Base-by-base conservation (phyloP, 1,140 invertebrate genomes). In the Nephila pilipes region DNA sequence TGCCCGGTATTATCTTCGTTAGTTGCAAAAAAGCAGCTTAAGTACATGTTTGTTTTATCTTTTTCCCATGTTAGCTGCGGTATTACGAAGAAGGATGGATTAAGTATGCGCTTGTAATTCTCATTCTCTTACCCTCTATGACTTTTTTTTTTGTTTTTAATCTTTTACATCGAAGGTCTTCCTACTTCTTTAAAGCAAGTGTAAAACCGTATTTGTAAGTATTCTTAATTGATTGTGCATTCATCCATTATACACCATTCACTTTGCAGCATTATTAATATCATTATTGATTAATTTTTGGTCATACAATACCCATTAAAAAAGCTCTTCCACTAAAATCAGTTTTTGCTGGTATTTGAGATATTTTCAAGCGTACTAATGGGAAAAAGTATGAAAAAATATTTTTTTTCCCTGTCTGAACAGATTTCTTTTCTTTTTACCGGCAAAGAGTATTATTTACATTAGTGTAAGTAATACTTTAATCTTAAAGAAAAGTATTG, bases 11-110 rank as follows among this genome's bases (percentile, higher is more conserved):
- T 75, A 75, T 75, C 69, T 75, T 75, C 69, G 69, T 75, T 75
- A 75, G 69, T 75, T 36, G 69, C 69, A 75, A 75, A 75, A 75
- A 75, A 75, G 69, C 69, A 32, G 69, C 69, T 75, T 75, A 75
- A 75, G 69, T 75, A 18, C 69, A 75, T 36, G 69, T 75, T 75
- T 75, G 32, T 32, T 32, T 75, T 75, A 36, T 75, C 29, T 69
- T 69, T 29, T 29, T 69, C 25, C 69, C 18, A 36, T 29, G 32
- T 75, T 75, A 75, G 32, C 69, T 75, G 69, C 69, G 69, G 69
- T 75, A 75, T 75, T 75, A 75, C 69, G 69, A 32, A 36, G 69
- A 32, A 75, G 69, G 69, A 75, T 75, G 69, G 69, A 75, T 75
- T 75, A 75, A 75, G 69, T 75, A 75, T 75, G 69, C 29, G 69